A percentile compares a stretch with the other conserved stretches of the same genome.
Evolutionary conservation across 2,797 vertebrate genomes (phyloP).

Genomic region (Coracias cyanogaster): DNA sequence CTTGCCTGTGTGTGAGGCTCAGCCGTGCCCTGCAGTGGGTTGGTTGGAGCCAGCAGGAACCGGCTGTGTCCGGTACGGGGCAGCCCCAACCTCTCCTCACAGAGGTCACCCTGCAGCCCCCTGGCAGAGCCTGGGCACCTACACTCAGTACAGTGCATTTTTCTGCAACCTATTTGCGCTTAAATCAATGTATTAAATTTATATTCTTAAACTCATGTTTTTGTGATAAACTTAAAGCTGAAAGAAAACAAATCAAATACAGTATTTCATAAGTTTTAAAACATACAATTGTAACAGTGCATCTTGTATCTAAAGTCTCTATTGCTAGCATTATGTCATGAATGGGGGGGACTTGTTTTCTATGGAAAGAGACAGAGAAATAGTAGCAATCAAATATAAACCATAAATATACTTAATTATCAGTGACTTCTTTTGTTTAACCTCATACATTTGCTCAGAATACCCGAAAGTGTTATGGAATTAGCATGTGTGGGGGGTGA

Average conservation of each 20-base stretch:
- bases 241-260: not conserved
- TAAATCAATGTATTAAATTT: not conserved
- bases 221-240: not conserved
- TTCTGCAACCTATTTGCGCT: not conserved
- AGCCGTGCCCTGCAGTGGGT: rapidly evolving
- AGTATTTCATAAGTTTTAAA: not conserved
- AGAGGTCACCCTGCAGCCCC: rapidly evolving
- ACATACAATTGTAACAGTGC: rapidly evolving
- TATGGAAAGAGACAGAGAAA: not conserved
- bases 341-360: not conserved
- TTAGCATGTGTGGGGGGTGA: rapidly evolving
- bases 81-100: rapidly evolving
- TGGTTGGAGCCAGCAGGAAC: rapidly evolving
- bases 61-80: rapidly evolving
- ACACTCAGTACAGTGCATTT: rapidly evolving
- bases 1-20: not conserved
- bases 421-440: not conserved
- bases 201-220: not conserved
- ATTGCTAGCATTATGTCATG: not conserved
- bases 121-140: rapidly evolving
- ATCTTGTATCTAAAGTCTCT: not conserved
- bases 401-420: not conserved
- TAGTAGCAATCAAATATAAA: not conserved
- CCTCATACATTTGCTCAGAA: not conserved
- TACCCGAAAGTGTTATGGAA: not conserved